phyloP scores from a whole-genome alignment of 2,797 vertebrate species.

The Platyrinchus mystaceus region DNA sequence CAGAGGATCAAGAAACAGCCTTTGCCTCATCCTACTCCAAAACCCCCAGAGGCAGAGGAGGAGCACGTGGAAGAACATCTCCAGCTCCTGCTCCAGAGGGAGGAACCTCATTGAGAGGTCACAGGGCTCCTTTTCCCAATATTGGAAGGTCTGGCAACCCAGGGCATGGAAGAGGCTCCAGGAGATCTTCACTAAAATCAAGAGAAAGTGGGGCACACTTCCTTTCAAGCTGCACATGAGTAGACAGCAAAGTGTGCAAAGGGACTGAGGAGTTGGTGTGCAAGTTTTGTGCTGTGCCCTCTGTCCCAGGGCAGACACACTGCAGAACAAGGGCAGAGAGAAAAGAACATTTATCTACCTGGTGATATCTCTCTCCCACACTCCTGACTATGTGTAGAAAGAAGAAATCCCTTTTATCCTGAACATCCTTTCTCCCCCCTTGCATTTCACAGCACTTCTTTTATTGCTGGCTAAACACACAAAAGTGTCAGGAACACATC shows the following conservation, averaged over 20 bases:
- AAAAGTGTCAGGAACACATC: not conserved
- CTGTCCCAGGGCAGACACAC: not conserved
- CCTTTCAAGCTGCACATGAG: not conserved
- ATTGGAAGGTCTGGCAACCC: not conserved
- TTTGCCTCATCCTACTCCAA: not conserved
- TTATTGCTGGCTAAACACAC: not conserved
- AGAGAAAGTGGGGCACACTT: not conserved
- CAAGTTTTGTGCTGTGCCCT: not conserved
- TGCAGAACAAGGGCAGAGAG: not conserved
- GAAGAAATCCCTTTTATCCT: not conserved
- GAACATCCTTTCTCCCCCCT: not conserved
- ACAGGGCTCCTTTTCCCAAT: not conserved
- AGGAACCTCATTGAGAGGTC: not conserved
- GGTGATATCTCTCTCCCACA: not conserved
- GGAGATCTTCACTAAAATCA: not conserved
- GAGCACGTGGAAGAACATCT: accelerated
- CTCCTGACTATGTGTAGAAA: not conserved
- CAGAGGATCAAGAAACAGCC: not conserved
- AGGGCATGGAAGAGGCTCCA: not conserved
- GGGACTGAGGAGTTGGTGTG: not conserved
- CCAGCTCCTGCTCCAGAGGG: not conserved
- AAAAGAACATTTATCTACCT: not conserved
- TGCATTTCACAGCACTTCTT: not conserved
- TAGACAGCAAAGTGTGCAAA: not conserved
- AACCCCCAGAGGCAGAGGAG: not conserved